Percentiles rank a stretch among this genome's conserved stretches.
These are phyloP conservation scores for Uria lomvia DNA, from an alignment of 2,113 vertebrate genomes.

Conservation along the genomic window DNA sequence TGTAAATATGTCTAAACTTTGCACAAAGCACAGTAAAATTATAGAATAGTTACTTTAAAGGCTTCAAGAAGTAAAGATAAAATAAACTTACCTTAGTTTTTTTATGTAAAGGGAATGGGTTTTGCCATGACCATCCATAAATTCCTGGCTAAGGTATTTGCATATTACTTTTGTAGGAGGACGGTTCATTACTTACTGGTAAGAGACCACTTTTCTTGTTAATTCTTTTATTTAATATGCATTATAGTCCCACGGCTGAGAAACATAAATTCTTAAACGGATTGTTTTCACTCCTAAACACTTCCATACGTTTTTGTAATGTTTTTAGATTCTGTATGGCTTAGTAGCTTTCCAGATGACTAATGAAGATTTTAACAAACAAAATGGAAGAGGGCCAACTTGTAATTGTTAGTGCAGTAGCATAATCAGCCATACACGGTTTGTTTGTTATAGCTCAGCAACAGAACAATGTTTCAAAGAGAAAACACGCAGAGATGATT, in stretches of 20 bases:
- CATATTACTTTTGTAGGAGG: neutral
- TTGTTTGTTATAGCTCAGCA: constrained; percentile 62
- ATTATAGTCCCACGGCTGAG: neutral
- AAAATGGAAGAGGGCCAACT: constrained; percentile 62
- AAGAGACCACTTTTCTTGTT: neutral
- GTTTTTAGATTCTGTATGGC: constrained; percentile 20
- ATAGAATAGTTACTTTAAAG: neutral
- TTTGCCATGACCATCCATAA: neutral
- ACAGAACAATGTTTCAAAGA: constrained; percentile 59
- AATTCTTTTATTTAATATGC: neutral
- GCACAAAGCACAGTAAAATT: neutral
- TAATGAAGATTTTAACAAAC: constrained; percentile 69
- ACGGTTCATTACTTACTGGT: neutral
- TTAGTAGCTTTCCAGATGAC: constrained; percentile 37
- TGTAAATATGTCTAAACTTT: neutral
- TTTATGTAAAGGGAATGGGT: neutral
- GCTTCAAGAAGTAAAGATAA: neutral
- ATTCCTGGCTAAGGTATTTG: neutral
- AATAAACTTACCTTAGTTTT: neutral
- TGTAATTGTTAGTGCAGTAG: constrained; percentile 59
- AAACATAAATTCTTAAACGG: neutral
- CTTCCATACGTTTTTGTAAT: neutral
- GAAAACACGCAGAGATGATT: constrained; percentile 47
- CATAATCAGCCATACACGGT: constrained; percentile 58
- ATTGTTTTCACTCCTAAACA: neutral